Base-by-base conservation (phyloP, 2,888 invertebrate species). In the Cerastoderma edule region DNA sequence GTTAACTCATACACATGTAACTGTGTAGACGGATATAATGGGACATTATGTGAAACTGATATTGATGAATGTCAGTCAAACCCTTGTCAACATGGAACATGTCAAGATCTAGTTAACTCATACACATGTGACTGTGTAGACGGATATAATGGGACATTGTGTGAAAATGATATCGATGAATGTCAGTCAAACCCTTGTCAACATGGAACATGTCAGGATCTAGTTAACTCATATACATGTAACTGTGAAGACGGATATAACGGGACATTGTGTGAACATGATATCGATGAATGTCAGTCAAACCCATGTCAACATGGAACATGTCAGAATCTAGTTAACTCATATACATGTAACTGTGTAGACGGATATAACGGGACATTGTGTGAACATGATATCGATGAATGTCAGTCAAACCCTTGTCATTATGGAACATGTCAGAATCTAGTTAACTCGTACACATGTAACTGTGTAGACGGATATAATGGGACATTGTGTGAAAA, bases 191-290 rank as follows among this genome's bases (percentile, higher is more conserved):
- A n/a, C n/a, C 64, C 64, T 2, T 64, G 64, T 44, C 24, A 16
- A 1, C 39, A 56, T 28, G 56, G 56, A 13, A 56, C 2, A 1
- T 56, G 56, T 56, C 19, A 1, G 1, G 30, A 56, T 13, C 28
- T 3, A 1, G 56, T 28, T 1, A 30, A 27, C n/a, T 19, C 16
- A 16, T 56, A 28, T 13, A 3, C 30, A 2, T 56, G 56, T 28
- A 56, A 30, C 28, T 56, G 56, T 28, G 13, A 10, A 3, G 30
- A 28, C 1, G 56, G 56, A 4, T 56, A 3, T 8, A 28, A 24
- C 5, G 87, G 87, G 0, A 6, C 8, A 0, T 33, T 44, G 6
- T 88, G 88, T 66, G 77, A 81, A 19, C 44, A 46, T 19, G 69
- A 83, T 3, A 39, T 63, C 4, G 27, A 63, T 39, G 63, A 63